Conservation (phyloP, 2,113 vertebrate genomes). For the Zosterops lateralis region DNA sequence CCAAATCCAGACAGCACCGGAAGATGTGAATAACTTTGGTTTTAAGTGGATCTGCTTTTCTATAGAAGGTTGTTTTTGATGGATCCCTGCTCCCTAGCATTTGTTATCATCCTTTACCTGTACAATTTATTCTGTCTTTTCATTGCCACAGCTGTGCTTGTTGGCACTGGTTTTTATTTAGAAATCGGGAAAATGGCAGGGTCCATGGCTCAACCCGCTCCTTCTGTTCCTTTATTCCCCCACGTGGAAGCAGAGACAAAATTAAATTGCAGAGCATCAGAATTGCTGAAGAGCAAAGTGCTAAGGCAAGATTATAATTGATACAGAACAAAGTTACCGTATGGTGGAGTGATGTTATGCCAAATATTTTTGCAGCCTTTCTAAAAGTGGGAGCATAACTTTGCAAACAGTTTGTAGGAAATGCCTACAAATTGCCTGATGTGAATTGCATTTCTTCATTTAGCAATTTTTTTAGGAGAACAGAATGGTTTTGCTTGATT, state of each 20-base stretch:
- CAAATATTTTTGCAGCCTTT: constrained; percentile 31
- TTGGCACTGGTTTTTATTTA: neutral
- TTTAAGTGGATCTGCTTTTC: neutral
- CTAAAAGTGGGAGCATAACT: constrained; percentile 34
- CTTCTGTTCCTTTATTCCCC: constrained; percentile 7
- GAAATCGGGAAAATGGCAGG: neutral
- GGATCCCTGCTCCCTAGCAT: neutral
- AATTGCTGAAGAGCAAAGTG: constrained; percentile 37
- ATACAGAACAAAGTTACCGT: constrained; percentile 15
- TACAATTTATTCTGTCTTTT: neutral
- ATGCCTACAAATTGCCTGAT: constrained; percentile 40
- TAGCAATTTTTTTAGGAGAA: constrained; percentile 30
- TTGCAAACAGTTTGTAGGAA: constrained; percentile 16
- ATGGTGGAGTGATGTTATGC: constrained; percentile 31
- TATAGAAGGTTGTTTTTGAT: neutral
- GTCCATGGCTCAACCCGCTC: neutral
- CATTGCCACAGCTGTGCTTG: neutral
- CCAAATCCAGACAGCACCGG: neutral
- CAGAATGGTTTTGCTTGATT: constrained; percentile 27
- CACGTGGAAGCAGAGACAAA: neutral
- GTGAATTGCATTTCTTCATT: constrained; percentile 29
- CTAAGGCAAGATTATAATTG: constrained; percentile 31
- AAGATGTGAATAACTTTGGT: neutral
- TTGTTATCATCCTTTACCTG: neutral
- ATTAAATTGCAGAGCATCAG: neutral